Evolutionary conservation across 2,113 vertebrate genomes (phyloP), one percentile per base, ranked within the genome.

Genomic region (Laticauda colubrina): DNA sequence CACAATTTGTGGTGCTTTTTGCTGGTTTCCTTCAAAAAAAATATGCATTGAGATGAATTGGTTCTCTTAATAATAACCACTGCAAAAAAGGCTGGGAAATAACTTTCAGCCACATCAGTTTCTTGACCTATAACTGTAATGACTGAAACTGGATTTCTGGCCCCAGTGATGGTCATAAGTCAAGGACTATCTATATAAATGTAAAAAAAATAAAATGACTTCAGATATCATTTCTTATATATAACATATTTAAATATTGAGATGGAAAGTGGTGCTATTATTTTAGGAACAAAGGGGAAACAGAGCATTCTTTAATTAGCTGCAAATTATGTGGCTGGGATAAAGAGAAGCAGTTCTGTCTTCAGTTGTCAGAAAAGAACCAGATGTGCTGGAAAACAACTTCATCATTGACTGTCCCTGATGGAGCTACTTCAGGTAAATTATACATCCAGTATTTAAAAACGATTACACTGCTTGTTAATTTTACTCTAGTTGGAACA

Each of bases 271-370:
- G 14, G 18, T 51, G 34, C 4, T 26, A 4, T 75, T 56, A n/a
- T 96, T 97, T 94, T 95, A 99, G 99, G 97, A 99, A 99, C 96
- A 98, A 98, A 95, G 97, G 99, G 57, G 96, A 96, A 3, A 48
- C 96, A 56, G 96, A 94, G 11, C 98, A 98, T 29, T 96, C 86
- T n/a, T 96, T 99, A 90, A 97, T 98, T 94, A 97, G 96, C 96
- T 99, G 98, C 94, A 98, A 96, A 93, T 98, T 99, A 95, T 98
- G 98, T 88, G 98, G 98, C 95, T 99, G 99, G 99, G 98, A 99
- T 94, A 98, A 98, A 90, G 96, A 97, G 86, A 97, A 97, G 39
- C 99, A 99, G 91, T 99, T 99, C 96, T 96, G 94, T 75, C 88
- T 98, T 93, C 95, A 95, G 8, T 90, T 92, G 53, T 94, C 94